phyloP scores from a whole-genome alignment of 2,888 invertebrate species.

The Sarcophaga caerulescens region DNA sequence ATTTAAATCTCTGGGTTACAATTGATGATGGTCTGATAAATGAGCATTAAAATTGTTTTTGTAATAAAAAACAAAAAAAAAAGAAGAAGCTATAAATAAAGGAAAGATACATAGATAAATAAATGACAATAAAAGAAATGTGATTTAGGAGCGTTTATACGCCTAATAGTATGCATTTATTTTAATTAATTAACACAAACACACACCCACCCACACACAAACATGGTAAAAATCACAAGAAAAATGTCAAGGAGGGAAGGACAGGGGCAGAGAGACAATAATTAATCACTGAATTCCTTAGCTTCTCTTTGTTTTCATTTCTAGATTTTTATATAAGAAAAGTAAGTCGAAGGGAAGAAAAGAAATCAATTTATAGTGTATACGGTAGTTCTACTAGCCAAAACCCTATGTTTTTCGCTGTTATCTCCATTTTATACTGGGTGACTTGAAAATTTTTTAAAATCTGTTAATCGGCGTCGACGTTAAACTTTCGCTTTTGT shows the following conservation, averaged over 20 bases:
- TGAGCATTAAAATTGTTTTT: slow-evolving; percentile 20
- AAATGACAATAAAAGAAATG: not conserved
- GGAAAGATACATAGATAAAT: not conserved
- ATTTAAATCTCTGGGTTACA: not conserved
- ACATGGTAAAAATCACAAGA: not conserved
- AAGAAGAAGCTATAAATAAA: too few relatives aligned
- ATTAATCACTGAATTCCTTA: slow-evolving; percentile 49
- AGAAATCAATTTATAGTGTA: slow-evolving; percentile 44
- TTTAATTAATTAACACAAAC: slow-evolving; percentile 48
- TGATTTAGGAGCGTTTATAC: not conserved
- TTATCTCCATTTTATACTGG: too few relatives aligned
- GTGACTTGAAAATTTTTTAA: too few relatives aligned
- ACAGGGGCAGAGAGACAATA: not conserved
- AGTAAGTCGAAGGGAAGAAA: not conserved
- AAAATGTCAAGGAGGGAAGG: not conserved
- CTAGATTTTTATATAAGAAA: not conserved
- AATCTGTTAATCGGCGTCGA: too few relatives aligned
- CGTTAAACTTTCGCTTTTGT: too few relatives aligned
- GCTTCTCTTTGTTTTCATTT: slow-evolving; percentile 10
- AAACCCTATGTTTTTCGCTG: not conserved
- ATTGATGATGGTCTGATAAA: not conserved
- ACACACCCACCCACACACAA: not conserved
- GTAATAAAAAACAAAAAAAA: not conserved
- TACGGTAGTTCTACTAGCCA: not conserved
- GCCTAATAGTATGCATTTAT: slow-evolving; percentile 31